Evolutionary conservation across 2,113 vertebrate species (phyloP).

Genomic region (Dendropsophus ebraccatus): DNA sequence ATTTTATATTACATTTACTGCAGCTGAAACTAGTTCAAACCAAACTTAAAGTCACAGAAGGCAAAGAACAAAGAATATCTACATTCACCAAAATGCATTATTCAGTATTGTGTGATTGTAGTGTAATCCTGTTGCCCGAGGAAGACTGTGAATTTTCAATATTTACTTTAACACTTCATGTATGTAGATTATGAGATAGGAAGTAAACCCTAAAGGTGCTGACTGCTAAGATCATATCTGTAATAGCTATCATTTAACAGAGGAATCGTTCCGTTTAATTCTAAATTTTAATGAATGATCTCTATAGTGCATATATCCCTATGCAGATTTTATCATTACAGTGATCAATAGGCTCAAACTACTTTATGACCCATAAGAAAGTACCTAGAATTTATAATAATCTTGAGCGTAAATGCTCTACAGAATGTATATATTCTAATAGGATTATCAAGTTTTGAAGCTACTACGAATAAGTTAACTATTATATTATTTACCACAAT

Average conservation of each 20-base stretch:
- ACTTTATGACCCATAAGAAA: neutral
- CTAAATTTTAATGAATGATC: neutral
- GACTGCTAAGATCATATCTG: neutral
- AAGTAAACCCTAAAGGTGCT: neutral
- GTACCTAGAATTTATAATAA: neutral
- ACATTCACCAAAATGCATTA: constrained; percentile 38
- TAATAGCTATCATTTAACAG: neutral
- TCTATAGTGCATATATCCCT: neutral
- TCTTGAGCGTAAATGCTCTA: neutral
- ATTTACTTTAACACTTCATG: constrained; percentile 11
- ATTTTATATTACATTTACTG: constrained; percentile 42
- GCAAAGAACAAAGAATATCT: constrained; percentile 43
- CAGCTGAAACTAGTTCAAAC: constrained; percentile 41
- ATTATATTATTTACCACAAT: neutral
- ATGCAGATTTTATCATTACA: neutral
- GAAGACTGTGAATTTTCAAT: constrained; percentile 7
- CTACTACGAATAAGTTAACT: neutral
- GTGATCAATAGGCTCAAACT: neutral
- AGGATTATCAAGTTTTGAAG: neutral
- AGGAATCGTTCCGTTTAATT: neutral
- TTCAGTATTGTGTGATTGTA: constrained; percentile 30
- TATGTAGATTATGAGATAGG: neutral
- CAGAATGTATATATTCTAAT: neutral
- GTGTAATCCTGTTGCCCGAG: neutral
- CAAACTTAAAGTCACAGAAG: constrained; percentile 45